Evolutionary conservation across 2,888 invertebrate species (phyloP), one percentile per base, ranked within the genome.

Genomic region (Autographa pulchrina): DNA sequence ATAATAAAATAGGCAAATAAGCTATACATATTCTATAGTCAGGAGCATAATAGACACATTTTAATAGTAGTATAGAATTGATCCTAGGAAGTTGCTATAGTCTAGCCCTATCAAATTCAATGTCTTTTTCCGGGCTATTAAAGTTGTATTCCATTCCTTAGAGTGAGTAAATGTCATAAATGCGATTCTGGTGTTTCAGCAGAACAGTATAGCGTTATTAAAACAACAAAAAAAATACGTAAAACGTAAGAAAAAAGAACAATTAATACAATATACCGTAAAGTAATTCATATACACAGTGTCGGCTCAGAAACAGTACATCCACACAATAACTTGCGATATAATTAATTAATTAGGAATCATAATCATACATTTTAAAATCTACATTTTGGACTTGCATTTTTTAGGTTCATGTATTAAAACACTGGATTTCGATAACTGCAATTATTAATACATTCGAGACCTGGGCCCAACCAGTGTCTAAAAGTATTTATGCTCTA

Each of bases 181-280:
- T 90, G 90, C 90, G 85, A 84, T 80, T 81, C 90, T 90, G 90
- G 90, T 87, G 86, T 77, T 31, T 75, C 78, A 82, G 80, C 82
- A 83, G 68, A 73, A 82, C 74, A 74, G 67, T 78, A 78, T 63
- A 78, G 75, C 71, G 58, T 74, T 72, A 81, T 52, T 72, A 79
- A 69, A 81, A 81, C 72, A 80, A 85, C 74, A 77, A 81, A 68
- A 69, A 72, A 83, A 77, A 82, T 83, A 82, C 83, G 70, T 86
- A 86, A 81, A 81, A 79, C 81, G 67, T 85, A 86, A 56, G 78
- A 84, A 87, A 84, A 81, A 82, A 81, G 84, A 82, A 84, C 78
- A 86, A 85, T 72, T 77, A 85, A 84, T 81, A 80, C 81, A 48
- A 48, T 48, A 48, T 48, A 48, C 14, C 48, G n/a, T 48, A 48